These are phyloP conservation scores for Hippoglossus stenolepis DNA, from an alignment of 2,113 vertebrate genomes.

Conservation along the genomic window DNA sequence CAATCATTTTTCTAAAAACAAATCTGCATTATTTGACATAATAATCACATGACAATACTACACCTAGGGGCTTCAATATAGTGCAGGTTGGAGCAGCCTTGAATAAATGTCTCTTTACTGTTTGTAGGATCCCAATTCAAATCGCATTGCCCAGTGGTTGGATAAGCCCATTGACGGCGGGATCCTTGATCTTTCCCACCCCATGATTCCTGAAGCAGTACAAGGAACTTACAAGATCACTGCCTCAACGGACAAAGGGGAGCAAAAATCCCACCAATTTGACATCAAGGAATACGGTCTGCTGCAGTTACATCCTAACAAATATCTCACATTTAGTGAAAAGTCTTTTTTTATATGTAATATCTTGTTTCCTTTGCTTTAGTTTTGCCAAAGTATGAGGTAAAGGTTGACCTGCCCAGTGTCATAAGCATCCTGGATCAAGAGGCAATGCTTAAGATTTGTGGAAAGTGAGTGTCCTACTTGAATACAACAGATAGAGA, in stretches of 20 bases:
- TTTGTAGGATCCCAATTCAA: conserved; percentile 76
- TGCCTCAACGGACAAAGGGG: conserved; percentile 53
- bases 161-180: conserved; percentile 51
- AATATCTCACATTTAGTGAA: background rate
- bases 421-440: conserved; percentile 73
- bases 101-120: background rate
- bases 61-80: background rate
- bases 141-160: conserved; percentile 83
- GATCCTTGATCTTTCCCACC: conserved; percentile 78
- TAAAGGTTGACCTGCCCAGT: conserved; percentile 71
- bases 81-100: background rate
- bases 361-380: conserved; percentile 17
- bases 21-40: background rate
- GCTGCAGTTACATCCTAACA: background rate
- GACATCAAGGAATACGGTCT: conserved; percentile 82
- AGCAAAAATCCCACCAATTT: conserved; percentile 61
- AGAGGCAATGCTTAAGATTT: conserved; percentile 63
- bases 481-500: too few relatives aligned
- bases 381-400: conserved; percentile 84
- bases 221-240: conserved; percentile 75
- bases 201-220: conserved; percentile 66
- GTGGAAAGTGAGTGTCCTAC: conserved; percentile 77
- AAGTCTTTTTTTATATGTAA: background rate
- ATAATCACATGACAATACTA: too few relatives aligned
- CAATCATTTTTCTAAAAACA: too few relatives aligned